Evolutionary conservation across 2,113 vertebrate genomes (phyloP).

Genomic region (Heterotis niloticus): DNA sequence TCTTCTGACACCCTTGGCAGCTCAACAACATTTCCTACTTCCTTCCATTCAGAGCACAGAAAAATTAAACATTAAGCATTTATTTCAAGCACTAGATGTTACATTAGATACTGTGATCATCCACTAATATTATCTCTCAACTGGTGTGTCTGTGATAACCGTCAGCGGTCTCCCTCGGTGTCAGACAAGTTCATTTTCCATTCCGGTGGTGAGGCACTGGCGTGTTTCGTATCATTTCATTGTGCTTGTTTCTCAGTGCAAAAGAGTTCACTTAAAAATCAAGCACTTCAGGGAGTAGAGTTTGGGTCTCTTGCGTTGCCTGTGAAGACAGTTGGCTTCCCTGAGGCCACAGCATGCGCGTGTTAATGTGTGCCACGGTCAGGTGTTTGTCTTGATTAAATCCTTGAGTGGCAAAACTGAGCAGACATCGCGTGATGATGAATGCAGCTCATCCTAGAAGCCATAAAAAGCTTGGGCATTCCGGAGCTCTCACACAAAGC

Average conservation of each 20-base stretch:
- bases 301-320: conserved; percentile 19
- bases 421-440: conserved; percentile 68
- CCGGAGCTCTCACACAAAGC: conserved; percentile 8
- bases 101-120: not conserved
- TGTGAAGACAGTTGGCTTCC: conserved; percentile 17
- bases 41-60: not conserved
- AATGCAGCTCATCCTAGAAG: conserved; percentile 48
- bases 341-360: not conserved
- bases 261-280: conserved; percentile 16
- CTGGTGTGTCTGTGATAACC: conserved; percentile 19
- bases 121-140: conserved; percentile 10
- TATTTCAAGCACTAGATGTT: not conserved
- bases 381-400: conserved; percentile 55
- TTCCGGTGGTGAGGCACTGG: not conserved
- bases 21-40: not conserved
- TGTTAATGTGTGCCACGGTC: conserved; percentile 19
- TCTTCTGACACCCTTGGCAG: too few species aligned
- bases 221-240: not conserved
- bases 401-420: conserved; percentile 64
- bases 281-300: not conserved
- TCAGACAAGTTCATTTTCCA: conserved; percentile 15
- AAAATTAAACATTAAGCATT: not conserved
- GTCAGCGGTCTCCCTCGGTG: not conserved
- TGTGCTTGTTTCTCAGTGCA: conserved; percentile 19
- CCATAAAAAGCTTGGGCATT: not conserved